Conservation (phyloP, 2,888 invertebrate genomes). For the Euspilapteryx auroguttella region DNA sequence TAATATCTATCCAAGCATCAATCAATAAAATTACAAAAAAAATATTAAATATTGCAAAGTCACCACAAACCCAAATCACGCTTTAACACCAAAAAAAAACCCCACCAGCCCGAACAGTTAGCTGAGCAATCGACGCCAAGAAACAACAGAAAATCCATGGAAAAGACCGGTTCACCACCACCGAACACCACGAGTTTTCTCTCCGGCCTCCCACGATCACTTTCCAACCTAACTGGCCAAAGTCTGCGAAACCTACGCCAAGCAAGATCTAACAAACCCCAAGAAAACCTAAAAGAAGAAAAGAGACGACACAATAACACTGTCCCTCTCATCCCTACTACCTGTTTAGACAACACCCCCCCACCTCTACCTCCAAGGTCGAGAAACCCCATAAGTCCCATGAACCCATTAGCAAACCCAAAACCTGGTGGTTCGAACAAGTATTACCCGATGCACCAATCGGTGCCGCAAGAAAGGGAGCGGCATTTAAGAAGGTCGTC, state of each 20-base stretch:
- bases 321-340: constrained; percentile 39
- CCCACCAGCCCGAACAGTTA: too few species aligned
- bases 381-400: constrained; percentile 12
- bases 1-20: not conserved
- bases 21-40: not conserved
- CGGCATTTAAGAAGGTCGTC: constrained; percentile 30
- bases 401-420: constrained; percentile 22
- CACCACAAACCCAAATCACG: not conserved
- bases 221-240: constrained; percentile 51
- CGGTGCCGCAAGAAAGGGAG: constrained; percentile 22
- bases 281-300: constrained; percentile 21
- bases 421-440: constrained; percentile 17
- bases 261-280: constrained; percentile 20
- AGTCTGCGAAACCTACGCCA: constrained; percentile 34
- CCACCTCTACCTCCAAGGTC: constrained; percentile 32
- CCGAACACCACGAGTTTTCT: constrained; percentile 30
- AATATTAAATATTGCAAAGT: not conserved
- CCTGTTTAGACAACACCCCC: constrained; percentile 40
- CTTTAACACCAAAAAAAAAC: too few species aligned
- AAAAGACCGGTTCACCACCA: constrained; percentile 11
- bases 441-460: constrained; percentile 30
- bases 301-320: constrained; percentile 30
- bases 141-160: constrained; percentile 8
- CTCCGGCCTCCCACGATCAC: constrained; percentile 41
- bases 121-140: constrained; percentile 15